phyloP scores from a whole-genome alignment of 1,140 invertebrate genomes.

The Armadillidium nasatum region DNA sequence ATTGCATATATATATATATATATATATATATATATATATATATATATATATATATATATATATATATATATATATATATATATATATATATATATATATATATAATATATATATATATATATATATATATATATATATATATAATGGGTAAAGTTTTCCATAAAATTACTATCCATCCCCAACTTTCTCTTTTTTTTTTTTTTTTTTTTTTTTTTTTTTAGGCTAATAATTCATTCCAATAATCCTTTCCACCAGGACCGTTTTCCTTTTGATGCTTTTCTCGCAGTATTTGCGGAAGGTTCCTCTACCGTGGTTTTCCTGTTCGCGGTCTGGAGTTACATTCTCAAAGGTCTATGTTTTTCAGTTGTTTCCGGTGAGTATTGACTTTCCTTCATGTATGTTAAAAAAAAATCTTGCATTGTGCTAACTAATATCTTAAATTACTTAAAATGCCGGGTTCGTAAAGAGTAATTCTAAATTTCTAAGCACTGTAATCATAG shows the following conservation, averaged over 20 bases:
- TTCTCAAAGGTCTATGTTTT: slow-evolving; percentile 35
- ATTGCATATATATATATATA: slow-evolving; percentile 42
- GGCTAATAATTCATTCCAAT: background rate
- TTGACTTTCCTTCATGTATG: too few relatives aligned
- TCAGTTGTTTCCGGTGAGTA: slow-evolving; percentile 40
- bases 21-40: slow-evolving; percentile 36
- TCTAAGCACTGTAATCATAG: too few relatives aligned
- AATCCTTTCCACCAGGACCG: slow-evolving; percentile 59
- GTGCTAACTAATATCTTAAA: too few relatives aligned
- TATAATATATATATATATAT: too few relatives aligned
- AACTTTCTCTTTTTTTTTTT: background rate
- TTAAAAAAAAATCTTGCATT: too few relatives aligned
- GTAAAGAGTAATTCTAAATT: too few relatives aligned
- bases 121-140: too few relatives aligned
- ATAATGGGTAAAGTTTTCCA: background rate
- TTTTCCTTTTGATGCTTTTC: slow-evolving; percentile 72
- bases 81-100: too few relatives aligned
- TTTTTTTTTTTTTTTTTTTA: background rate
- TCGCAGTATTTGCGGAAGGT: slow-evolving; percentile 72
- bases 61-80: too few relatives aligned
- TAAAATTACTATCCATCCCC: background rate
- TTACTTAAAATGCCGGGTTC: too few relatives aligned
- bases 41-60: too few relatives aligned
- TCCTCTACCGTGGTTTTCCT: slow-evolving; percentile 54
- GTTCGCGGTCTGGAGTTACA: slow-evolving; percentile 24